These are phyloP conservation scores for Nothoprocta perdicaria DNA, from an alignment of 2,113 vertebrate genomes.

Conservation along the genomic window DNA sequence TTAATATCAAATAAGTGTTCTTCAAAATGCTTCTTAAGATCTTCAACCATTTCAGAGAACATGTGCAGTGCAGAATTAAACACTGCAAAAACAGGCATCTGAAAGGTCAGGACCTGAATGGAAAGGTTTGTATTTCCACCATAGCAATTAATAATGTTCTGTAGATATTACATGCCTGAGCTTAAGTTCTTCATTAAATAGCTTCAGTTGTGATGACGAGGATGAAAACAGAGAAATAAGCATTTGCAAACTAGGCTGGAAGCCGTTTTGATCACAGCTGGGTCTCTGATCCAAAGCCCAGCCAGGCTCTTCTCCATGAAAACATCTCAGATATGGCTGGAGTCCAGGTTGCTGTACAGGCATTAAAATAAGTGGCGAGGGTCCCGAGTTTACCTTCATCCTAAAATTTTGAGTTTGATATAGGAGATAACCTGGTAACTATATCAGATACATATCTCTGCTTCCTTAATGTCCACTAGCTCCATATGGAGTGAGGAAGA, in stretches of 20 bases:
- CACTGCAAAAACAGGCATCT: neutral
- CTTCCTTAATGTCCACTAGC: neutral
- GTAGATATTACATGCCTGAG: neutral
- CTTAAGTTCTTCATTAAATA: neutral
- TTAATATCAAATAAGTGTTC: constrained; percentile 57
- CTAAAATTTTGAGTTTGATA: neutral
- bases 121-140: neutral
- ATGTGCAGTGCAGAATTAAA: constrained; percentile 24
- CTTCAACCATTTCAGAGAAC: neutral
- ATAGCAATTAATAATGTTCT: neutral
- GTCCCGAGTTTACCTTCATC: neutral
- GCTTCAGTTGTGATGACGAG: neutral
- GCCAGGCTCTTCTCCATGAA: neutral
- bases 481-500: neutral
- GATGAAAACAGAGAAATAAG: neutral
- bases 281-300: neutral
- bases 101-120: neutral
- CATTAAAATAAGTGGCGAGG: neutral
- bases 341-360: neutral
- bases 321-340: neutral
- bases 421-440: neutral
- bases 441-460: neutral
- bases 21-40: constrained; percentile 40
- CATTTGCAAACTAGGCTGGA: neutral
- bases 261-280: neutral